Evolutionary conservation across 2,797 vertebrate genomes (phyloP).

Genomic region (Tragopan temminckii): DNA sequence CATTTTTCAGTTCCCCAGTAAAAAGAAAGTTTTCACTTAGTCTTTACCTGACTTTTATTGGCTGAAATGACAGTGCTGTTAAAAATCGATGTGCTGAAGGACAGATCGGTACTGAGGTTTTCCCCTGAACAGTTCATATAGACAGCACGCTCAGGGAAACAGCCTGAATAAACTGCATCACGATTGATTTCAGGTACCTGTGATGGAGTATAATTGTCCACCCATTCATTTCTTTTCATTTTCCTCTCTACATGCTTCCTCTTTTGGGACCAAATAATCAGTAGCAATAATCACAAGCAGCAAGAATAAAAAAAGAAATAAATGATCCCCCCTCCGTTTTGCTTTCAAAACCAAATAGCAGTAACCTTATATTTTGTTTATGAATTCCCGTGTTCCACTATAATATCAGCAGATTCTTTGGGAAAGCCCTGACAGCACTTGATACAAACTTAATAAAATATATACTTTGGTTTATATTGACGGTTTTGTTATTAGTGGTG

Average conservation of each 20-base stretch:
- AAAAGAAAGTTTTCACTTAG: not conserved
- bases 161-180: not conserved
- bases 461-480: not conserved
- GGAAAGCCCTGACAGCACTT: not conserved
- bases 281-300: not conserved
- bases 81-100: conserved; percentile 23
- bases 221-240: conserved; percentile 26
- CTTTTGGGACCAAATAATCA: conserved; percentile 22
- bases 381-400: not conserved
- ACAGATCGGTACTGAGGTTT: not conserved
- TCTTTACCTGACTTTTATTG: not conserved
- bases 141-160: conserved; percentile 31
- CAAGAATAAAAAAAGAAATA: not conserved
- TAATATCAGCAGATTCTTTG: not conserved
- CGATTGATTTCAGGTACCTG: conserved; percentile 51
- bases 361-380: not conserved
- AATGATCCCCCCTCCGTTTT: not conserved
- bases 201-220: conserved; percentile 4
- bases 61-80: not conserved
- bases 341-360: not conserved
- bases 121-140: conserved; percentile 18
- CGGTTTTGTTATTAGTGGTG: not conserved
- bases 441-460: not conserved
- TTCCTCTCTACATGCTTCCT: not conserved
- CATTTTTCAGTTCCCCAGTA: not conserved